Conservation (phyloP, 2,797 vertebrate species). For the Diceros bicornis region DNA sequence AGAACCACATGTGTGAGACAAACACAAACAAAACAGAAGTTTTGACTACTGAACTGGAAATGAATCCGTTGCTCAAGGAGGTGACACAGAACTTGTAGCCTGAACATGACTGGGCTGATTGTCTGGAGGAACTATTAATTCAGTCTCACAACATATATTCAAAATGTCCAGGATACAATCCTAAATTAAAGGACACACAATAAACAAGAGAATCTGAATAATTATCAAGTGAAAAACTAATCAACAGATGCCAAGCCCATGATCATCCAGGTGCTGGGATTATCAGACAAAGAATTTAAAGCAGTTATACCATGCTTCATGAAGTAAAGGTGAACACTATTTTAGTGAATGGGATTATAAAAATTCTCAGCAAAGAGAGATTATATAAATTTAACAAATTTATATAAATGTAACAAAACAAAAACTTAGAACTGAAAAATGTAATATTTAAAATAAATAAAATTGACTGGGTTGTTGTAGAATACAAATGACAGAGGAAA, state of each 20-base stretch:
- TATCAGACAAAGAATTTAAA: neutral
- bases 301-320: no score
- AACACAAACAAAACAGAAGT: neutral
- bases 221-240: neutral
- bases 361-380: neutral
- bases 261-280: neutral
- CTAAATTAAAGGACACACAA: neutral
- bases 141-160: neutral
- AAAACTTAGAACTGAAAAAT: neutral
- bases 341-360: neutral
- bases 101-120: neutral
- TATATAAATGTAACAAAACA: neutral
- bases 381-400: no score
- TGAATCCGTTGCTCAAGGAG: neutral
- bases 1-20: neutral
- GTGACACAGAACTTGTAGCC: neutral
- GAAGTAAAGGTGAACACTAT: neutral
- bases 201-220: neutral
- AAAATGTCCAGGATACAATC: neutral
- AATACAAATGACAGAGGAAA: neutral
- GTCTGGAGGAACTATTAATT: neutral
- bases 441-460: neutral
- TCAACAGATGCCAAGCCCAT: neutral
- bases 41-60: neutral
- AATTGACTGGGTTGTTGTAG: neutral